Evolutionary conservation across 2,797 vertebrate species (phyloP), one percentile per base, ranked within the genome.

Genomic region (Semotilus atromaculatus): DNA sequence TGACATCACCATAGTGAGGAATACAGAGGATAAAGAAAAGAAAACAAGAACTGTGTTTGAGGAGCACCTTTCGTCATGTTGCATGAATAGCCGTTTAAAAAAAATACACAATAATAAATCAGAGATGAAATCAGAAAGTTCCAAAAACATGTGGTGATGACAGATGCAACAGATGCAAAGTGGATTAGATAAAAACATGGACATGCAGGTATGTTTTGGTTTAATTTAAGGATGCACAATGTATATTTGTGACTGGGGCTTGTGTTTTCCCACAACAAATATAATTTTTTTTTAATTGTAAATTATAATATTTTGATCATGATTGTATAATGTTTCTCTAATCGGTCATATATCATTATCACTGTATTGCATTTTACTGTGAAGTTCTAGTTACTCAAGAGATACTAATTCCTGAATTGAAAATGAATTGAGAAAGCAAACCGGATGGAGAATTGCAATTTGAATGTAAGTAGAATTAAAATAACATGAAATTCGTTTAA

Each of bases 1-100:
- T 92, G 87, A 87, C 80, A 75, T 86, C 72, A 18, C 55, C 55
- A 81, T 51, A 85, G 86, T 58, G 79, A 87, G 66, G 68, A 55
- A 78, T 51, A 86, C 80, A 73, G 48, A 84, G 82, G 68, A 85
- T 67, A 43, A 77, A 36, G 43, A 83, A 70, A 86, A 82, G 89
- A 77, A 80, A 11, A 40, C 26, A 86, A 43, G 80, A 58, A 38
- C 51, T 51, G 34, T 53, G 76, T 85, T 85, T 85, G 72, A 81
- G 45, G 79, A 64, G 75, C 58, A 62, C 64, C 60, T 81, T 79
- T 80, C 71, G 34, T 68, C 43, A 71, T 34, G 38, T 85, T 14
- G 21, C 79, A 48, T 74, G 85, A 77, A 53, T 64, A 19, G 60
- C 26, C 1, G 36, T 86, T 82, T 67, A 51, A 36, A 70, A 55